Percentiles rank a stretch among this genome's conserved stretches.
Evolutionary conservation across 2,888 invertebrate genomes (phyloP).

Genomic region (Andrena hattorfiana): DNA sequence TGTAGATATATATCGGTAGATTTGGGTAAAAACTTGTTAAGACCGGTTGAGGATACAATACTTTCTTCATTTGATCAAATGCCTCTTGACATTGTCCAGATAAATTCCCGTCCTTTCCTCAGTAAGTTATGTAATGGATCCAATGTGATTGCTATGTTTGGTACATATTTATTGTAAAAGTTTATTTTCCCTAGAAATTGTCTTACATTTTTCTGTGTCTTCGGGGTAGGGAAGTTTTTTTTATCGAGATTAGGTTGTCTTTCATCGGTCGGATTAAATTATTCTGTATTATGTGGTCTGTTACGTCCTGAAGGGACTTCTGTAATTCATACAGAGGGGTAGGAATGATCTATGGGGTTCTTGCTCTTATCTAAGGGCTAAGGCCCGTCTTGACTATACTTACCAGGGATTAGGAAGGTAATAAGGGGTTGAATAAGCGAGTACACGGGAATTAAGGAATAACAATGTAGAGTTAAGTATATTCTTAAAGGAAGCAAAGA

Average conservation of each 20-base stretch:
- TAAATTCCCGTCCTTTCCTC: neutral
- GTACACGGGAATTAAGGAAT: too few relatives aligned
- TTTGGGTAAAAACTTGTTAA: neutral
- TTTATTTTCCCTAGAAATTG: neutral
- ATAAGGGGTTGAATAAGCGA: too few relatives aligned
- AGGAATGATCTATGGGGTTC: too few relatives aligned
- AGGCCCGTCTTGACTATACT: too few relatives aligned
- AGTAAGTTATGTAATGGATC: neutral
- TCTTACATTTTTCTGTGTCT: too few relatives aligned
- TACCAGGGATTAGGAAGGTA: too few relatives aligned
- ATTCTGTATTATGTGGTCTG: neutral
- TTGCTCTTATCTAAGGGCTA: too few relatives aligned
- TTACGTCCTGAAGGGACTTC: too few relatives aligned
- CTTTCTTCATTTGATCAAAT: neutral
- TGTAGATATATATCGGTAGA: neutral
- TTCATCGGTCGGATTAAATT: neutral
- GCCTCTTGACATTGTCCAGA: constrained; percentile 4
- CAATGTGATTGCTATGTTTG: neutral
- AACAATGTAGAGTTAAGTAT: too few relatives aligned
- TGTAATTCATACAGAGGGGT: too few relatives aligned
- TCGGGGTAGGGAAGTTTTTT: too few relatives aligned
- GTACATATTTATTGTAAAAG: neutral
- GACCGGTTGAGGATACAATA: neutral
- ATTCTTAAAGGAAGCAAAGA: too few relatives aligned
- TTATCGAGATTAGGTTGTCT: neutral